Conservation (phyloP, 2,888 invertebrate genomes). For the Drosophila prolongata region DNA sequence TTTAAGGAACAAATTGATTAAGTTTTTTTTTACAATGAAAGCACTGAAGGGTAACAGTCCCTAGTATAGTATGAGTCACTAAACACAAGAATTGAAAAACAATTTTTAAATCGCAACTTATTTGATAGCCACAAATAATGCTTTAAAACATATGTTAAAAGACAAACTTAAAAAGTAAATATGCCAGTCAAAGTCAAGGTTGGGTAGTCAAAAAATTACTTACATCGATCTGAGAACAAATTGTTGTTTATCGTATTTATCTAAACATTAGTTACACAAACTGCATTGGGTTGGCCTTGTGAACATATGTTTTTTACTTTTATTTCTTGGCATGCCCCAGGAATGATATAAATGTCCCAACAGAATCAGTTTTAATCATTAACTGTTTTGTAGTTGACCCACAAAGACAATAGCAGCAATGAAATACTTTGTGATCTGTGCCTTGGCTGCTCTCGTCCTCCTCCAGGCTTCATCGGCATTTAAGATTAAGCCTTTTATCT, state of each 20-base stretch:
- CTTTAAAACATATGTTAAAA: background rate
- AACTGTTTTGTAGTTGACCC: background rate
- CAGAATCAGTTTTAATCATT: background rate
- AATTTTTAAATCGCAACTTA: too few species aligned
- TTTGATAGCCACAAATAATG: too few species aligned
- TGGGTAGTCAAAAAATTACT: background rate
- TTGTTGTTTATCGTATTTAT: background rate
- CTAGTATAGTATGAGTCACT: too few species aligned
- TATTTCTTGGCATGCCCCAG: background rate
- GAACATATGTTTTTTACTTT: constrained; percentile 8
- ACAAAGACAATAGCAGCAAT: constrained; percentile 1
- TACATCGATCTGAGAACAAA: background rate
- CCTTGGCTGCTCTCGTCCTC: constrained; percentile 17
- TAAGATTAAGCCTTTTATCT: constrained; percentile 10
- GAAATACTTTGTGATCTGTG: constrained; percentile 24
- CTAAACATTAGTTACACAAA: background rate
- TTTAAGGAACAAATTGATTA: too few species aligned
- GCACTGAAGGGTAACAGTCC: too few species aligned
- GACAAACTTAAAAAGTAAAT: background rate
- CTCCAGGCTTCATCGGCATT: constrained; percentile 17
- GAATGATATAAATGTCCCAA: constrained; percentile 14
- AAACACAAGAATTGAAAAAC: too few species aligned
- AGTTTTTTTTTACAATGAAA: too few species aligned
- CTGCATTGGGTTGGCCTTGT: background rate
- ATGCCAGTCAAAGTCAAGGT: constrained; percentile 15